Base-by-base conservation (phyloP, 2,113 vertebrate species). In the Neogobius melanostomus region DNA sequence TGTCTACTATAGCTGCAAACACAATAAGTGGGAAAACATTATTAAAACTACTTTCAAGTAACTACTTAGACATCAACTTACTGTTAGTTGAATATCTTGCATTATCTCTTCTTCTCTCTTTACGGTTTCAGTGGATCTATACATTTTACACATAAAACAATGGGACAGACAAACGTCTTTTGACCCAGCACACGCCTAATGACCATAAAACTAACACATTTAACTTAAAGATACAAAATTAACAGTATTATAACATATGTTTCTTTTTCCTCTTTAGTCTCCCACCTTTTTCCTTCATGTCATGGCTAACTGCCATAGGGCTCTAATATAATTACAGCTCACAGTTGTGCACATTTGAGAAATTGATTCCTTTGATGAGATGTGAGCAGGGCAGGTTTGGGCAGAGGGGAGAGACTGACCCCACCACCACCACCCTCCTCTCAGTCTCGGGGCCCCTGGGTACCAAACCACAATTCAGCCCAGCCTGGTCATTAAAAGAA, bases 361-460 rank as follows among this genome's bases (percentile, higher is more conserved):
- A 97, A 98, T 98, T 95, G 95, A 98, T 97, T 90, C 96, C 93
- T 95, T 95, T 96, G 95, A 99, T 97, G 95, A 96, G 98, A 98
- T 98, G 95, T 96, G 94, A 95, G 94, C 92, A 28, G 92, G 90
- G 93, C 93, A 92, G 94, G 63, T 90, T 93, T 89, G 90, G 92
- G 95, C 92, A 93, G 93, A 92, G 92, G 93, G 93, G 68, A 90
- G 91, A 91, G 93, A 91, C 93, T 95, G 95, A 95, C 92, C 94
- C 92, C 86, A 86, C 92, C 92, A 66, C 64, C 65, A 90, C 9
- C n/a, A 0, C 47, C 74, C 86, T 87, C 92, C 93, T 76, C 78
- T 85, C 91, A 88, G 89, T 87, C 88, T 82, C 93, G 93, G 94
- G 94, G 94, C 95, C 95, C 95, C 93, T 94, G 93, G 96, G 95